Base-by-base conservation (phyloP, 2,888 invertebrate genomes). In the Rosalia funebris region DNA sequence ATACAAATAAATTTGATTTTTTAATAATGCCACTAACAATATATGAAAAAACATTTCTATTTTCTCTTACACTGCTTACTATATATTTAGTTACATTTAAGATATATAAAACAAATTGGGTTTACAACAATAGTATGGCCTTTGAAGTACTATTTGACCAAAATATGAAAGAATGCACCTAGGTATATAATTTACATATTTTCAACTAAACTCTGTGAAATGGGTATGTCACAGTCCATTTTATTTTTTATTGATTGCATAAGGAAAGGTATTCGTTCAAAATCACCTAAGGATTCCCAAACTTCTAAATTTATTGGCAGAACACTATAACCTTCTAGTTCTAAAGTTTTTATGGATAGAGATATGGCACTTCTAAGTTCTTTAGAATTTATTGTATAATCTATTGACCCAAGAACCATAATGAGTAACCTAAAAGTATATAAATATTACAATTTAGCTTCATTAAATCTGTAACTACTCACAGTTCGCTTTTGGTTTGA, bases 211-310 rank as follows among this genome's bases (percentile, higher is more conserved):
- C 7, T 60, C 39, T 63, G 54, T 44, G 48, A 52, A 17, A 62
- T 34, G 45, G 55, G 37, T 62, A 46, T 82, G 2, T 48, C 48
- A 10, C n/a, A 34, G 34, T 50, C 50, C 14, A 50, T 19, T 50
- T 83, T 81, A 79, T 83, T 50, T 80, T 84, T 77, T 78, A 89
- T 81, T 76, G 85, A 84, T 37, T 87, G 82, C 83, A 89, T 85
- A 31, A 91, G 77, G 73, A 86, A 89, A 0, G 88, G 87, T 62
- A 87, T 85, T 69, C 85, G 86, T 77, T 90, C 89, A 69, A 84
- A 82, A 37, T 84, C 81, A 0, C 84, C 82, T 3, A 89, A 77
- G 1, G 74, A 73, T 3, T 80, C 70, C 89, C 89, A 91, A 56
- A 82, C 80, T 36, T 72, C 75, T 10, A 82, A 68, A 71, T 86